phyloP scores from a whole-genome alignment of 1,140 invertebrate species.

The Pseudomyrmex pallidus region DNA sequence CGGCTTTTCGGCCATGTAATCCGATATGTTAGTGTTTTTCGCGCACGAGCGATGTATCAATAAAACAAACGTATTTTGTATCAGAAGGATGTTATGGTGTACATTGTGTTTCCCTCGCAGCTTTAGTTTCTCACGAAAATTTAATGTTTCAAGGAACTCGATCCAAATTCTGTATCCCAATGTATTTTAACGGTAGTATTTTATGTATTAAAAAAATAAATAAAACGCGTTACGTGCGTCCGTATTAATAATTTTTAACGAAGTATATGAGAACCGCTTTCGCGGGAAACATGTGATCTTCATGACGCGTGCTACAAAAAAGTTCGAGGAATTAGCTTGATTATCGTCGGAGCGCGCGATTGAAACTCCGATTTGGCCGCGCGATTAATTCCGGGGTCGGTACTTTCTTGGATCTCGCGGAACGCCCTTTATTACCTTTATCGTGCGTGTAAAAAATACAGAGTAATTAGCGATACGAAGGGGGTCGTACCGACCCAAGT shows the following conservation, averaged over 20 bases:
- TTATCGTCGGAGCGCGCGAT: background rate
- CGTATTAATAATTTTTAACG: background rate
- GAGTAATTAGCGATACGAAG: constrained; percentile 40
- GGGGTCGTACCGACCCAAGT: constrained; percentile 21
- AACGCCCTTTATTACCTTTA: constrained; percentile 44
- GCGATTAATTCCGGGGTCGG: constrained; percentile 41
- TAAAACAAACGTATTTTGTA: constrained; percentile 30
- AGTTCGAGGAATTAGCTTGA: constrained; percentile 41
- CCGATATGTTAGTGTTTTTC: background rate
- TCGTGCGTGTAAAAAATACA: constrained; percentile 51
- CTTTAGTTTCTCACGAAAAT: background rate
- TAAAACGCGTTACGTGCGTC: background rate
- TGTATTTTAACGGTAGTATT: background rate
- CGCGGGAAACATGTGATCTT: background rate
- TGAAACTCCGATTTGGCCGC: constrained; percentile 12
- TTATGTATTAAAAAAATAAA: background rate
- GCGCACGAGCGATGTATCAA: background rate
- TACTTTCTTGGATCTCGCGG: background rate
- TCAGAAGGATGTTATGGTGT: constrained; percentile 2
- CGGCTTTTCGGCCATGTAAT: background rate
- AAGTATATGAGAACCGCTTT: background rate
- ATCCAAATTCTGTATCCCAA: background rate
- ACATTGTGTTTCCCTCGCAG: background rate
- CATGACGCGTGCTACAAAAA: constrained; percentile 17
- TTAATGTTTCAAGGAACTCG: constrained; percentile 9